Evolutionary conservation across 2,797 vertebrate genomes (phyloP).

Genomic region (Phoebastria nigripes): DNA sequence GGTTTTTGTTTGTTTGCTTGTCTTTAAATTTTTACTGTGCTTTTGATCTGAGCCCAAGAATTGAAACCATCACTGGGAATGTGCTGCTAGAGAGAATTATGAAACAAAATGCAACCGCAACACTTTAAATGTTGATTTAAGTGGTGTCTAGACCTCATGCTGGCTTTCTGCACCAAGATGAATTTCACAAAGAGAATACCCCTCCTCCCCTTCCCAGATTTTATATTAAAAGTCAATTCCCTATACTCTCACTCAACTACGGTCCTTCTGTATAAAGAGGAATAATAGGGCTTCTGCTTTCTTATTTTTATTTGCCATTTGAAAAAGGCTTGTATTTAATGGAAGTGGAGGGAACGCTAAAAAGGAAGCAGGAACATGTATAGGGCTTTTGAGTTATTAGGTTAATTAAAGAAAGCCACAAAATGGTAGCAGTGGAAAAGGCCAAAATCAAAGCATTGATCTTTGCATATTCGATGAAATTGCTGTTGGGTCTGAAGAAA

Average conservation of each 20-base stretch:
- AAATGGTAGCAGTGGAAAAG: background rate
- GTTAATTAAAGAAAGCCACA: background rate
- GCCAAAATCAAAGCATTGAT: background rate
- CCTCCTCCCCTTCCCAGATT: background rate
- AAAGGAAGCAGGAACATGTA: background rate
- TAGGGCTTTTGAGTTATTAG: background rate
- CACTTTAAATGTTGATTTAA: conserved; percentile 55
- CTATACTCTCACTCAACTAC: background rate
- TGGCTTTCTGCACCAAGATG: conserved; percentile 16
- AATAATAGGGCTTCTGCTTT: background rate
- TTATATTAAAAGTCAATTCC: conserved; percentile 11
- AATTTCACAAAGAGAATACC: conserved; percentile 2
- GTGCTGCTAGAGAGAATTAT: conserved; percentile 16
- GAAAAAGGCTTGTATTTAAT: background rate
- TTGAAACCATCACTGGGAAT: conserved; percentile 39
- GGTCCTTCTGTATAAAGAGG: background rate
- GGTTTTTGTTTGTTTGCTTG: conserved; percentile 24
- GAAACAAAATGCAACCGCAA: conserved; percentile 45
- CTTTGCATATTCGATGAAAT: background rate
- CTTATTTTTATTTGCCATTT: background rate
- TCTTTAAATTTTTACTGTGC: conserved; percentile 38
- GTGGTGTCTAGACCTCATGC: conserved; percentile 44
- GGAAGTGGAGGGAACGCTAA: background rate
- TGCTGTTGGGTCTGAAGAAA: background rate
- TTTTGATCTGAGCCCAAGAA: conserved; percentile 49